Percentiles rank a stretch among this genome's conserved stretches.
Evolutionary conservation across 1,140 invertebrate species (phyloP).

Genomic region (Neodiprion fabricii): DNA sequence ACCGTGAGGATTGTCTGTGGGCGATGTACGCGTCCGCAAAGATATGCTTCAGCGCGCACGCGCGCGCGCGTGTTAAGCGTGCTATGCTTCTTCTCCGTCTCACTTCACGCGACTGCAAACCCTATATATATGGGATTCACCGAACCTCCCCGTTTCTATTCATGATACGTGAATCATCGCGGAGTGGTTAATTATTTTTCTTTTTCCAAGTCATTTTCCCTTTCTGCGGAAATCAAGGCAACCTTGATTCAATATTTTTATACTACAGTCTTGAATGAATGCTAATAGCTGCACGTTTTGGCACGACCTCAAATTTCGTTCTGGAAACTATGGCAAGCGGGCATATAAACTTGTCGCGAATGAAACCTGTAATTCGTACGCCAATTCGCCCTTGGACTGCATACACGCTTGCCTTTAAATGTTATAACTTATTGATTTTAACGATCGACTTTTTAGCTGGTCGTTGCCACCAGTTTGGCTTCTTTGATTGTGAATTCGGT

Average conservation of each 20-base stretch:
- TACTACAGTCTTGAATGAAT: too few relatives aligned
- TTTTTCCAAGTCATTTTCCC: too few relatives aligned
- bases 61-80: too few relatives aligned
- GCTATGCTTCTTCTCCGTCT: neutral
- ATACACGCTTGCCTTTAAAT: too few relatives aligned
- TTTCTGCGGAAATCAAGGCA: neutral
- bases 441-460: too few relatives aligned
- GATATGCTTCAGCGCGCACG: too few relatives aligned
- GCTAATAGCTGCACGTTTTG: too few relatives aligned
- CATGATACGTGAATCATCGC: neutral
- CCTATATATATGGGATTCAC: neutral
- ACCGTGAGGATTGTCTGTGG: neutral
- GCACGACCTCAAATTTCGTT: too few relatives aligned
- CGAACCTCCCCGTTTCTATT: neutral
- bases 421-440: too few relatives aligned
- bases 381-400: neutral
- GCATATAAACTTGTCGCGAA: neutral
- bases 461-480: too few relatives aligned
- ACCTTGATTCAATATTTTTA: neutral
- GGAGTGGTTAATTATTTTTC: neutral
- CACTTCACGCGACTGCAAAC: neutral
- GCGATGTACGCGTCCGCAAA: neutral
- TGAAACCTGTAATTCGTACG: neutral
- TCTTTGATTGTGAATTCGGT: too few relatives aligned
- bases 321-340: too few relatives aligned